These are phyloP conservation scores for Lethenteron camtschaticum DNA, from an alignment of 2,113 vertebrate species.

Conservation along the genomic window DNA sequence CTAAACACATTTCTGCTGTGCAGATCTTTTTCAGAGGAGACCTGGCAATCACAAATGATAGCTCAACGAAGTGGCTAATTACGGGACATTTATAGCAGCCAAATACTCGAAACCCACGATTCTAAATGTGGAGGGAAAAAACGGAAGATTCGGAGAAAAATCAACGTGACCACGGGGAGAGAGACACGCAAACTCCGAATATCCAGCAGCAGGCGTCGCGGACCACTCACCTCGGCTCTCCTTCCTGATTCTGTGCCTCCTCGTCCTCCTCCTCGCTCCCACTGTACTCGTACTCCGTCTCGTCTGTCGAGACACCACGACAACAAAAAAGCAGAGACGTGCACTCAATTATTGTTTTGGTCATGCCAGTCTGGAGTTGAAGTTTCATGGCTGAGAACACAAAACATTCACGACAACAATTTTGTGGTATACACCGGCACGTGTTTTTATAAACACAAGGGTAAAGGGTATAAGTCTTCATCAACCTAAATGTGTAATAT, in stretches of 20 bases:
- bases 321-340: not conserved
- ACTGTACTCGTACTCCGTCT: constrained; percentile 92
- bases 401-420: constrained; percentile 15
- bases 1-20: too few species aligned
- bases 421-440: constrained; percentile 18
- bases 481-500: too few species aligned
- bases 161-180: not conserved
- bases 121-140: not conserved
- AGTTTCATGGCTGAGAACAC: constrained; percentile 15
- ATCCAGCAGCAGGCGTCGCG: too few species aligned
- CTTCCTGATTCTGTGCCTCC: constrained; percentile 51
- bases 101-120: not conserved
- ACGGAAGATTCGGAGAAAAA: not conserved
- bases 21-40: too few species aligned
- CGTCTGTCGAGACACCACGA: constrained; percentile 32
- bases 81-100: constrained; percentile 7
- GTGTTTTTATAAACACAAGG: constrained; percentile 14
- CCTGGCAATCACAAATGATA: constrained; percentile 21
- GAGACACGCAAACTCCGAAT: not conserved
- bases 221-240: constrained; percentile 57
- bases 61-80: constrained; percentile 72
- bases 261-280: constrained; percentile 95
- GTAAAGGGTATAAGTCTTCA: too few species aligned
- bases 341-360: constrained; percentile 14
- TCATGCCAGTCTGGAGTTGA: constrained; percentile 14